Conservation (phyloP, 1,140 invertebrate species). For the Caenorhabditis inopinata region DNA sequence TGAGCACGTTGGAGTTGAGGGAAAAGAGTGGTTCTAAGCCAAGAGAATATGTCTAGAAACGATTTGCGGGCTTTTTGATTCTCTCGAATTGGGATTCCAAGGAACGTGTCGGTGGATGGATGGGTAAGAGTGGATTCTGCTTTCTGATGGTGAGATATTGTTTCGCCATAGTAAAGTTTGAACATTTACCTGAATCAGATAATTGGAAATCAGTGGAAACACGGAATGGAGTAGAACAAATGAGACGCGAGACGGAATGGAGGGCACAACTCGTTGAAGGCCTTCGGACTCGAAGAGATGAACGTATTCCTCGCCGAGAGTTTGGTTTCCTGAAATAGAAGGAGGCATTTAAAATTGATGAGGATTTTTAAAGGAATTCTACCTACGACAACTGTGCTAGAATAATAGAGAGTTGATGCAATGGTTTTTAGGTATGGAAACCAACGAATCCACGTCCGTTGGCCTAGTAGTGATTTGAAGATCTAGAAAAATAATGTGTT, state of each 20-base stretch:
- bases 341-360: background rate
- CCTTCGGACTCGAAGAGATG: slow-evolving; percentile 52
- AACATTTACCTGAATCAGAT: slow-evolving; percentile 35
- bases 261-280: background rate
- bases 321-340: slow-evolving; percentile 52
- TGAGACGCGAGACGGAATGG: slow-evolving; percentile 26
- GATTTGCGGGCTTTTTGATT: slow-evolving; percentile 31
- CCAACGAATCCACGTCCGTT: slow-evolving; percentile 51
- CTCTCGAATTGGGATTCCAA: slow-evolving; percentile 13
- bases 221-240: slow-evolving; percentile 45
- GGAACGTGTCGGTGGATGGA: slow-evolving; percentile 32
- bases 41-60: slow-evolving; percentile 11
- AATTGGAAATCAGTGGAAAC: slow-evolving; percentile 40
- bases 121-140: slow-evolving; percentile 13
- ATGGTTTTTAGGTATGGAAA: slow-evolving; percentile 48
- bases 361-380: slow-evolving; percentile 2
- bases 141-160: no score
- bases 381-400: slow-evolving; percentile 51
- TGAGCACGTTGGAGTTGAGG: slow-evolving; percentile 38
- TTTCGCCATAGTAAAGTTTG: slow-evolving; percentile 28
- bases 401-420: slow-evolving; percentile 50
- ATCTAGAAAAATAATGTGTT: background rate
- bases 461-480: slow-evolving; percentile 35
- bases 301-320: slow-evolving; percentile 61
- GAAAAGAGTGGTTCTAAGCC: slow-evolving; percentile 14